phyloP scores from a whole-genome alignment of 2,797 vertebrate species.

The Coccyzus lansbergi region DNA sequence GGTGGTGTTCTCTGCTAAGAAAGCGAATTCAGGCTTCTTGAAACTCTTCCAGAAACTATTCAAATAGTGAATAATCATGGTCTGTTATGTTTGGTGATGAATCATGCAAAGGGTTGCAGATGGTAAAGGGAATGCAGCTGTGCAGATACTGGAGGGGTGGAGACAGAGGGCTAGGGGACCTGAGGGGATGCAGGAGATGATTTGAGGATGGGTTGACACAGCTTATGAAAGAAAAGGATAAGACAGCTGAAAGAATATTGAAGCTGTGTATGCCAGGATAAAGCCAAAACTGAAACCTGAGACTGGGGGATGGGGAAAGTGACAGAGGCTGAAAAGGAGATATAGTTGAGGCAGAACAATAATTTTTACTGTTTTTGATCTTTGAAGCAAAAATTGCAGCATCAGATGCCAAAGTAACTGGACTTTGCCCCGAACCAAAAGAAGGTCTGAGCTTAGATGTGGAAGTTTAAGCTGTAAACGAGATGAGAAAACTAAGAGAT shows the following conservation, averaged over 20 bases:
- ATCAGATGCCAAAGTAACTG: not conserved
- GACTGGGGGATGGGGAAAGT: not conserved
- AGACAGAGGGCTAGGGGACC: not conserved
- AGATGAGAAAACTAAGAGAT: not conserved
- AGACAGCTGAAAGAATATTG: not conserved
- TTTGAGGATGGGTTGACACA: not conserved
- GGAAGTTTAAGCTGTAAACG: not conserved
- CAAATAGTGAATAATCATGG: constrained; percentile 65
- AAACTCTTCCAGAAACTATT: constrained; percentile 71
- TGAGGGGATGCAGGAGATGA: not conserved
- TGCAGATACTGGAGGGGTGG: constrained; percentile 5
- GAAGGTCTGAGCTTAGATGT: not conserved
- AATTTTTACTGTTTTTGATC: not conserved
- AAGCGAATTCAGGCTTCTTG: constrained; percentile 54
- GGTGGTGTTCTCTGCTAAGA: constrained; percentile 32
- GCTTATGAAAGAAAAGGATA: not conserved
- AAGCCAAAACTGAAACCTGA: not conserved
- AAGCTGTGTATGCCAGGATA: not conserved
- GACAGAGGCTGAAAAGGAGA: not conserved
- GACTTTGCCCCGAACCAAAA: not conserved
- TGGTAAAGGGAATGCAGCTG: constrained; percentile 63
- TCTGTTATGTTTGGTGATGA: constrained; percentile 61
- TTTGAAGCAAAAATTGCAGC: not conserved
- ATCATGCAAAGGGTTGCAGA: constrained; percentile 52
- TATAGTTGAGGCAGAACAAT: not conserved